Base-by-base conservation (phyloP, 2,113 vertebrate genomes). In the Corythornis vintsioides region DNA sequence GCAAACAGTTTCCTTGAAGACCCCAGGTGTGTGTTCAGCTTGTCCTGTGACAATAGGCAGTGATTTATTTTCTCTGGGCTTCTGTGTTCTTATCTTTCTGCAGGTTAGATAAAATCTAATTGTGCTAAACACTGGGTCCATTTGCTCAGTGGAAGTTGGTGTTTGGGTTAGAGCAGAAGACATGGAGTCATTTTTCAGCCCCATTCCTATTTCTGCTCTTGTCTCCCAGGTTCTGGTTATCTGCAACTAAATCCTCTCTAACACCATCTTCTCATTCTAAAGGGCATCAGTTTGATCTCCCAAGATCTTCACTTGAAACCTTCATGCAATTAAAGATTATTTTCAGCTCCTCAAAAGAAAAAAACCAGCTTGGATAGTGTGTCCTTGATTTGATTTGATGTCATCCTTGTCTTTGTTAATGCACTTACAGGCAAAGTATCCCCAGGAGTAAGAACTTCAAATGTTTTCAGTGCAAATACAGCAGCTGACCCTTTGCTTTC, bases 291-390 rank as follows among this genome's bases (percentile, higher is more conserved):
- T 69, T 83, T 77, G 40, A 84, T 94, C 90, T 86, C 66, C 28
- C 31, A 55, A 8, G 75, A 86, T 83, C 82, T 63, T 77, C 52
- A 91, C 28, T 38, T 80, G 85, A 93, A 94, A 42, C 65, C 75
- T 85, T 93, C n/a, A 83, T 89, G 74, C 78, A 77, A 80, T 80
- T 94, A 74, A 83, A 52, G 69, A 56, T 91, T 94, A 56, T 88
- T 94, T 95, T 93, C 75, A 50, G 35, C 74, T 92, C 57, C 74
- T 83, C 48, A 22, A 73, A 77, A 91, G 69, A 48, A 93, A 83
- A 93, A 6, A 38, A 38, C 10, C 74, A 95, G 52, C 90, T 92
- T 38, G 83, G 88, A 31, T 86, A 65, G 48, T 2, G 21, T 79
- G 82, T 93, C 75, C 82, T 91, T 88, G 75, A 86, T 92, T 92